A percentile compares a stretch with the other conserved stretches of the same genome.
phyloP scores from a whole-genome alignment of 2,888 invertebrate genomes.

The Drosophila birchii region DNA sequence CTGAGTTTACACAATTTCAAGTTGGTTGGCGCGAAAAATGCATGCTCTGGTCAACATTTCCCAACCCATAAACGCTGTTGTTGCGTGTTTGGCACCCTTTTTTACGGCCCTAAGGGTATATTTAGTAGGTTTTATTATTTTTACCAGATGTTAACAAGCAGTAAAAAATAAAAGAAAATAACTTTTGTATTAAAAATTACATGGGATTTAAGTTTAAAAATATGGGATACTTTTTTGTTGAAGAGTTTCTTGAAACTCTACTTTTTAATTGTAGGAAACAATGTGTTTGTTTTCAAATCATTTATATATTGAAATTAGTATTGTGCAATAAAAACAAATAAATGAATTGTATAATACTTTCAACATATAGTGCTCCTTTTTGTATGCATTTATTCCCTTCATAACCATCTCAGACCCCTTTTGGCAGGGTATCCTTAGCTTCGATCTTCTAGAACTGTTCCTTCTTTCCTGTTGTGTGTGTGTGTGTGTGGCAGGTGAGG shows the following conservation, averaged over 20 bases:
- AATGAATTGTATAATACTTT: too few relatives aligned
- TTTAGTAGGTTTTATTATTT: neutral
- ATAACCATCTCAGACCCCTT: neutral
- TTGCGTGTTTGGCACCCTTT: conserved; percentile 42
- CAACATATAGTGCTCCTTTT: too few relatives aligned
- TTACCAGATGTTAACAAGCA: neutral
- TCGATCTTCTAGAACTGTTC: neutral
- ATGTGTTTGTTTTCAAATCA: neutral
- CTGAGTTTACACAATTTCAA: conserved; percentile 75
- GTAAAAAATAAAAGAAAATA: neutral
- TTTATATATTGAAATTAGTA: neutral
- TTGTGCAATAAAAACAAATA: too few relatives aligned
- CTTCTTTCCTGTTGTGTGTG: conserved; percentile 20
- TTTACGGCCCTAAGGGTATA: neutral
- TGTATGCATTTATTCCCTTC: too few relatives aligned
- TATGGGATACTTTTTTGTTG: neutral
- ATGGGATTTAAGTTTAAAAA: neutral
- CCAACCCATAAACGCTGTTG: conserved; percentile 25
- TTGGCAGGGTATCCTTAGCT: neutral
- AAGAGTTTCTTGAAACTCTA: neutral
- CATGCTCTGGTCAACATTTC: conserved; percentile 66
- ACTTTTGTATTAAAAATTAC: neutral
- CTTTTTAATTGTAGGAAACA: neutral
- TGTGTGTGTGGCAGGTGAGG: conserved; percentile 16
- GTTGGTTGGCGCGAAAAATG: conserved; percentile 74